phyloP scores from a whole-genome alignment of 2,888 invertebrate species.

The Allygus modestus region DNA sequence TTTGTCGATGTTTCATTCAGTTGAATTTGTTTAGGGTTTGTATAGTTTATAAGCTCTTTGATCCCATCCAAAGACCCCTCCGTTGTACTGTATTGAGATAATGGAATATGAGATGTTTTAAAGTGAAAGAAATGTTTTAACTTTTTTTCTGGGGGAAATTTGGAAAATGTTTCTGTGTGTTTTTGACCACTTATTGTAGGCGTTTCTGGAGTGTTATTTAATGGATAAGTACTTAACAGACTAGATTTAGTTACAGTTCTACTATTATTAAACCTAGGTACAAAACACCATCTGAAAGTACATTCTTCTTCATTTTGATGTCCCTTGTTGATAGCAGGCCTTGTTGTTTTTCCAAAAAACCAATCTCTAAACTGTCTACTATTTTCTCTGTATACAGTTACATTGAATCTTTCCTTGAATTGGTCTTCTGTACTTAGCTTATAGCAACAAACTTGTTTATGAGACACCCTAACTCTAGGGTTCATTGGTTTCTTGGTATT shows the following conservation, averaged over 20 bases:
- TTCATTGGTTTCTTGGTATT: background rate
- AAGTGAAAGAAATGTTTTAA: background rate
- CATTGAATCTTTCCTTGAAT: constrained; percentile 3
- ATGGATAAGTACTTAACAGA: background rate
- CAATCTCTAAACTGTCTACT: background rate
- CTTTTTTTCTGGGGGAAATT: background rate
- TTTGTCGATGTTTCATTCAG: background rate
- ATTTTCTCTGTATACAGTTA: background rate
- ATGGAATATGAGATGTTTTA: background rate
- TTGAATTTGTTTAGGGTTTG: background rate
- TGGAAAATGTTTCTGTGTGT: background rate
- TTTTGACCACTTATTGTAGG: background rate
- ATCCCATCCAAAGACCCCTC: background rate
- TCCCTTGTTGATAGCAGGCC: background rate
- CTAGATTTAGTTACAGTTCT: background rate
- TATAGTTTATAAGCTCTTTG: background rate
- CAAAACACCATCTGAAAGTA: constrained; percentile 2
- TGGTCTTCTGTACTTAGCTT: background rate
- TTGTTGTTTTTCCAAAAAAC: constrained; percentile 14
- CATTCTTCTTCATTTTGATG: background rate
- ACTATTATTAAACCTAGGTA: background rate
- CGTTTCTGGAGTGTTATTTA: background rate
- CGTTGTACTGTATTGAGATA: background rate
- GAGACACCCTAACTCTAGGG: background rate
- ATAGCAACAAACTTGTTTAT: background rate